These are phyloP conservation scores for Microctonus aethiopoides DNA, from an alignment of 2,888 invertebrate genomes.

Conservation along the genomic window DNA sequence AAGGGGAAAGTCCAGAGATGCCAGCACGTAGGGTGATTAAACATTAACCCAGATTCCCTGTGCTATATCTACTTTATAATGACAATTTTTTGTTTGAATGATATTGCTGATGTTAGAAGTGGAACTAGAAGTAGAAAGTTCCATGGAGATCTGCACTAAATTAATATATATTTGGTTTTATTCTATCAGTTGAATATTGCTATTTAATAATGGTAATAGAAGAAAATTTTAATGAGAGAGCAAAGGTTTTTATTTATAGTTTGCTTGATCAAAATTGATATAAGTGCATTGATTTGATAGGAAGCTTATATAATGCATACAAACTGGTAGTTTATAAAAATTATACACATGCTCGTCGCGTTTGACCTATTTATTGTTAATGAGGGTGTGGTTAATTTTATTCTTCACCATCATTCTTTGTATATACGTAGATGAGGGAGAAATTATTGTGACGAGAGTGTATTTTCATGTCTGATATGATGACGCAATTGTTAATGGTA, in stretches of 20 bases:
- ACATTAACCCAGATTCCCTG: conserved; percentile 42
- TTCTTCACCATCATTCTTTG: conserved; percentile 32
- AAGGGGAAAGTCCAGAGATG: conserved; percentile 25
- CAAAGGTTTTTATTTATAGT: no score
- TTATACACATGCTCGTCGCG: conserved; percentile 35
- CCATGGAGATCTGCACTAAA: no score
- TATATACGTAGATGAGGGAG: conserved; percentile 8
- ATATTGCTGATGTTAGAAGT: no score
- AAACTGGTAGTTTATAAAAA: neutral
- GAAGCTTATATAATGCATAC: no score
- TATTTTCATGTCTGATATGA: conserved; percentile 24
- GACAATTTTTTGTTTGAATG: conserved; percentile 20
- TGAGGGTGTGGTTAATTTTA: conserved; percentile 51
- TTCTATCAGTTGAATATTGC: no score
- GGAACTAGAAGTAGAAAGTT: no score
- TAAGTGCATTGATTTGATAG: no score
- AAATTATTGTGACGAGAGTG: neutral
- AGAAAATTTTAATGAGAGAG: no score
- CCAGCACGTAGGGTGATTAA: conserved; percentile 30
- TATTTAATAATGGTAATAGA: no score
- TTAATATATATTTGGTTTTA: no score
- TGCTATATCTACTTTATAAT: no score
- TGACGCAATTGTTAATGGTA: conserved; percentile 35
- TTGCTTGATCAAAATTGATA: no score
- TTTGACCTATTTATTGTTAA: conserved; percentile 46